A percentile compares a stretch with the other conserved stretches of the same genome.
Evolutionary conservation across 2,113 vertebrate species (phyloP).

Genomic region (Uropsilus gracilis): DNA sequence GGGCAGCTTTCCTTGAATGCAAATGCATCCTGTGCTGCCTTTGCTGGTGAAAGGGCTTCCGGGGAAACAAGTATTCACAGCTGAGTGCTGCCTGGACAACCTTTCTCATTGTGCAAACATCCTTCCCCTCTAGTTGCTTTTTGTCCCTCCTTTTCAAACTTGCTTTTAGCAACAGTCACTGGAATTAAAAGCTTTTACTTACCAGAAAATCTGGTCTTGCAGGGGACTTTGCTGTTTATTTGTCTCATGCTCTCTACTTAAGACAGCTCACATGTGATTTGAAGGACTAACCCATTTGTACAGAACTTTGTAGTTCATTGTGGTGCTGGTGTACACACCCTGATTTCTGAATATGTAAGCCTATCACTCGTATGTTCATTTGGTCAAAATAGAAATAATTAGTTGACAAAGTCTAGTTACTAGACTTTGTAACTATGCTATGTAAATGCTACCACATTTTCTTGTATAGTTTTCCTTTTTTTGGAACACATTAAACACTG

Average conservation of each 20-base stretch:
- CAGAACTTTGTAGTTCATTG: background rate
- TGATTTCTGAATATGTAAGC: background rate
- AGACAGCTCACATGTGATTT: background rate
- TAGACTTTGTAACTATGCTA: too few relatives aligned
- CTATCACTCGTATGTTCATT: background rate
- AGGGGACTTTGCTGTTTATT: background rate
- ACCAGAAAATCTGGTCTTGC: background rate
- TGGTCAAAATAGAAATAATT: background rate
- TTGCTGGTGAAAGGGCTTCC: background rate
- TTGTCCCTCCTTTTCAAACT: background rate
- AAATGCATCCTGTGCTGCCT: background rate
- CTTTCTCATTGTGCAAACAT: constrained; percentile 14
- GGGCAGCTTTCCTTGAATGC: background rate
- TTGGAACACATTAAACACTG: background rate
- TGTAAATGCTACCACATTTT: background rate
- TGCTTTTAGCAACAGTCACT: constrained; percentile 1
- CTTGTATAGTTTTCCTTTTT: background rate
- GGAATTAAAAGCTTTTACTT: constrained; percentile 30
- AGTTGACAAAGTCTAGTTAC: background rate
- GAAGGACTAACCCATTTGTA: background rate
- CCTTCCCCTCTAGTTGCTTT: background rate
- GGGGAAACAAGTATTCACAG: background rate
- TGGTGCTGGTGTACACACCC: too few relatives aligned
- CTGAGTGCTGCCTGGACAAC: background rate
- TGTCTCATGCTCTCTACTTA: background rate